Evolutionary conservation across 2,888 invertebrate species (phyloP).

Genomic region (Fissipunctia ypsillon): DNA sequence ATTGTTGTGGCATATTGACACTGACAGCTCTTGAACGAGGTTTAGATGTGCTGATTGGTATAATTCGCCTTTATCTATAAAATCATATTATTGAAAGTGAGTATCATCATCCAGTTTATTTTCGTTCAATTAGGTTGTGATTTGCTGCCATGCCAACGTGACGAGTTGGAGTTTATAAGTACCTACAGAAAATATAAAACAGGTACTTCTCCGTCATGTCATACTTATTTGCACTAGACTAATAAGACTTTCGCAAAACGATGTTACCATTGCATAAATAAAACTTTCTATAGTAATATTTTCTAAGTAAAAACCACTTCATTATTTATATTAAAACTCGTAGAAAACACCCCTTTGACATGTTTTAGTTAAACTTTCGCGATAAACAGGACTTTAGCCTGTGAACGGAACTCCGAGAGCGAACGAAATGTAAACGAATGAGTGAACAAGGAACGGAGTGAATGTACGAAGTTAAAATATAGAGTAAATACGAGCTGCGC

Average conservation of each 20-base stretch:
- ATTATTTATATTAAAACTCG: slow-evolving; percentile 22
- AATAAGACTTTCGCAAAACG: slow-evolving; percentile 1
- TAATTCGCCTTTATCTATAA: background rate
- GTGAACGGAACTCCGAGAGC: slow-evolving; percentile 26
- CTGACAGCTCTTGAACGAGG: too few species aligned
- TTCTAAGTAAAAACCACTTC: background rate
- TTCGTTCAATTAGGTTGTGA: background rate
- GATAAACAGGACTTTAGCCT: slow-evolving; percentile 32
- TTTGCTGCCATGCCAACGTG: background rate
- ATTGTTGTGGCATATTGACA: background rate
- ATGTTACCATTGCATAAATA: slow-evolving; percentile 11
- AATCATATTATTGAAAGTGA: background rate
- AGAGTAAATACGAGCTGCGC: slow-evolving; percentile 28
- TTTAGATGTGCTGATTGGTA: too few species aligned
- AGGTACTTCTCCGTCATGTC: background rate
- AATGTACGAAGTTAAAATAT: slow-evolving; percentile 42
- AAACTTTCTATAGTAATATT: slow-evolving; percentile 17
- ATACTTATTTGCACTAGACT: background rate
- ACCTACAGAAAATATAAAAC: background rate
- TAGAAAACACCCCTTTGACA: slow-evolving; percentile 9
- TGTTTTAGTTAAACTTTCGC: slow-evolving; percentile 33
- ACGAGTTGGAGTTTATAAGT: background rate
- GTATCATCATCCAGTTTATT: background rate
- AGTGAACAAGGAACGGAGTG: slow-evolving; percentile 26
- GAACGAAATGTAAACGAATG: slow-evolving; percentile 31